A percentile compares a stretch with the other conserved stretches of the same genome.
Conservation (phyloP, 2,113 vertebrate genomes). For the Falcunculus frontatus region DNA sequence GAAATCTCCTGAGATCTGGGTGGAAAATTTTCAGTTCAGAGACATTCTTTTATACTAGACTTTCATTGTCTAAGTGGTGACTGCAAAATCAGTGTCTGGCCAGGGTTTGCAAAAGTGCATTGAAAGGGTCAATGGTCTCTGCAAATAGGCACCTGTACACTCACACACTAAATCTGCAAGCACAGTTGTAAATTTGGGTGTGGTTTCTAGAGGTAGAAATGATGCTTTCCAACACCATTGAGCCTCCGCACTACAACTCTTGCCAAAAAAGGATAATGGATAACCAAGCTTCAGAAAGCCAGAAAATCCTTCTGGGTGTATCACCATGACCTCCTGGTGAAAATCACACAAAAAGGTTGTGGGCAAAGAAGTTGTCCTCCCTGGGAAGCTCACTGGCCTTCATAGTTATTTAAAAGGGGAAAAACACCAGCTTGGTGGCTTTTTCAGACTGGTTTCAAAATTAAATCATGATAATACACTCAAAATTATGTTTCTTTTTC, state of each 20-base stretch:
- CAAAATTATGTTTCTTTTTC: background rate
- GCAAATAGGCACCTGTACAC: background rate
- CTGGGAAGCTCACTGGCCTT: background rate
- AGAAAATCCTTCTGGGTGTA: background rate
- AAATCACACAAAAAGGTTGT: background rate
- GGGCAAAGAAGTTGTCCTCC: background rate
- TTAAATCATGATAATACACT: background rate
- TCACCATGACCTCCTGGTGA: background rate
- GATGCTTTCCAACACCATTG: background rate
- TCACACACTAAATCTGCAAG: background rate
- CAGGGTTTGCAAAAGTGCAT: background rate
- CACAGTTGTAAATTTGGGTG: background rate
- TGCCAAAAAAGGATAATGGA: rapidly evolving
- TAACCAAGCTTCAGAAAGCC: background rate
- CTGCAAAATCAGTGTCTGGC: background rate
- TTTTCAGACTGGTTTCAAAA: background rate
- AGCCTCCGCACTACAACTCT: background rate
- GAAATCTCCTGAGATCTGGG: slow-evolving; percentile 11
- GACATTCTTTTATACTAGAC: background rate
- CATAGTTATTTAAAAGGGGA: background rate
- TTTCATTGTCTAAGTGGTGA: background rate
- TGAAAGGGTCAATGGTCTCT: background rate
- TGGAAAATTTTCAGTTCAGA: slow-evolving; percentile 28
- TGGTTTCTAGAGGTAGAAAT: background rate
- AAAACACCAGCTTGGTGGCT: background rate